Evolutionary conservation across 2,797 vertebrate species (phyloP).

Genomic region (Rhincodon typus): DNA sequence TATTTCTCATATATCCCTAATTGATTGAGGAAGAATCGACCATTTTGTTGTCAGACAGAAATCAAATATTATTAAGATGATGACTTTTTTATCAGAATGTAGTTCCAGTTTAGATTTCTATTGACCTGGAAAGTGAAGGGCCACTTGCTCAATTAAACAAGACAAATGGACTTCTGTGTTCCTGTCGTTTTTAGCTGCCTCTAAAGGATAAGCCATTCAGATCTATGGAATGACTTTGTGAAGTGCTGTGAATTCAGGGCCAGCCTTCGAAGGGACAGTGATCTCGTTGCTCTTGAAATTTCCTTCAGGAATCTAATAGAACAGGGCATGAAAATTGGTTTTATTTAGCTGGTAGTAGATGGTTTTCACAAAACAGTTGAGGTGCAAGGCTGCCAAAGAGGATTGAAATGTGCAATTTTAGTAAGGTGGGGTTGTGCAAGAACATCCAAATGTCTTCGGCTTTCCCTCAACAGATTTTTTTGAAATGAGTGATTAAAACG

Average conservation of each 20-base stretch:
- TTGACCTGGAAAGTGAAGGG: background rate
- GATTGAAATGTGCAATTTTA: background rate
- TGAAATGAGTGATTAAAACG: background rate
- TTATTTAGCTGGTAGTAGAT: background rate
- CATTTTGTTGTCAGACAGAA: too few relatives aligned
- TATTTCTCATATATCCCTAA: too few relatives aligned
- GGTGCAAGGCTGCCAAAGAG: background rate
- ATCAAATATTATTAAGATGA: background rate
- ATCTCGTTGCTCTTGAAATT: background rate
- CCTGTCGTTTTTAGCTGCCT: background rate
- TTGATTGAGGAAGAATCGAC: too few relatives aligned
- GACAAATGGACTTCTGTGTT: background rate
- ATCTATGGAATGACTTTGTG: background rate
- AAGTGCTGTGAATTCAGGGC: background rate
- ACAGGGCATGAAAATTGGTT: background rate
- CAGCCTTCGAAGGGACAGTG: background rate
- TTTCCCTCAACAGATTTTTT: background rate
- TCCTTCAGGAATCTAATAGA: background rate
- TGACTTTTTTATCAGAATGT: background rate
- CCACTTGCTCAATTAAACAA: background rate
- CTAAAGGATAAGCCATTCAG: background rate
- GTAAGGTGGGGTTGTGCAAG: background rate
- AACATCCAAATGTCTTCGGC: background rate
- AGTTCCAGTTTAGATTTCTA: background rate
- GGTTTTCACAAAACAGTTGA: background rate